Evolutionary conservation across 2,113 vertebrate genomes (phyloP).

Genomic region (Scartelaos histophorus): DNA sequence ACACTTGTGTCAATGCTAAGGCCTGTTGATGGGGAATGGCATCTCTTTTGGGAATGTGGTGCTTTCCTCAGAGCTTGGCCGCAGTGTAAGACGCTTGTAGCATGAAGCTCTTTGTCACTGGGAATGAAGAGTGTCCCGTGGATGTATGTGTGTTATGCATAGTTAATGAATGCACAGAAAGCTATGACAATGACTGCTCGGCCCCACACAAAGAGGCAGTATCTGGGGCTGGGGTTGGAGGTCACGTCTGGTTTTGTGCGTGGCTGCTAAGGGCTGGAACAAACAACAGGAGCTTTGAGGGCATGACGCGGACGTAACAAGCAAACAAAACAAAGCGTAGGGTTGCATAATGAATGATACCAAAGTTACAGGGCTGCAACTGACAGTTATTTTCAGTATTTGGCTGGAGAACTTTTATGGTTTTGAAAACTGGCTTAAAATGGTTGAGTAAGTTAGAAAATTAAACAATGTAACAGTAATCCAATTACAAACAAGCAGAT

Average conservation of each 20-base stretch:
- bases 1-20: slow-evolving; percentile 55
- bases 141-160: slow-evolving; percentile 42
- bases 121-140: slow-evolving; percentile 15
- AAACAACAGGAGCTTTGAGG: slow-evolving; percentile 64
- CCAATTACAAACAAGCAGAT: no score
- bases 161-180: slow-evolving; percentile 43
- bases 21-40: slow-evolving; percentile 65
- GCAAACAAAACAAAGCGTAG: slow-evolving; percentile 36
- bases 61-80: slow-evolving; percentile 43
- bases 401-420: not conserved
- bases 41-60: slow-evolving; percentile 65
- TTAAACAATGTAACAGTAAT: no score
- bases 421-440: not conserved
- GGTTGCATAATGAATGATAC: slow-evolving; percentile 36
- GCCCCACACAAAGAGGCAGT: slow-evolving; percentile 50
- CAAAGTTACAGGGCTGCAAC: not conserved
- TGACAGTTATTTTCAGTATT: no score
- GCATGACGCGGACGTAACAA: slow-evolving; percentile 28
- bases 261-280: slow-evolving; percentile 34
- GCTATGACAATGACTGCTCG: slow-evolving; percentile 39
- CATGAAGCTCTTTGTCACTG: slow-evolving; percentile 41
- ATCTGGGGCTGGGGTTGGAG: slow-evolving; percentile 49
- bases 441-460: no score
- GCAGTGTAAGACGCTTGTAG: slow-evolving; percentile 19
- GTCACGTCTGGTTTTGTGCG: slow-evolving; percentile 58